These are phyloP conservation scores for Parnassius glacialis DNA, from an alignment of 2,888 invertebrate genomes.

Conservation along the genomic window DNA sequence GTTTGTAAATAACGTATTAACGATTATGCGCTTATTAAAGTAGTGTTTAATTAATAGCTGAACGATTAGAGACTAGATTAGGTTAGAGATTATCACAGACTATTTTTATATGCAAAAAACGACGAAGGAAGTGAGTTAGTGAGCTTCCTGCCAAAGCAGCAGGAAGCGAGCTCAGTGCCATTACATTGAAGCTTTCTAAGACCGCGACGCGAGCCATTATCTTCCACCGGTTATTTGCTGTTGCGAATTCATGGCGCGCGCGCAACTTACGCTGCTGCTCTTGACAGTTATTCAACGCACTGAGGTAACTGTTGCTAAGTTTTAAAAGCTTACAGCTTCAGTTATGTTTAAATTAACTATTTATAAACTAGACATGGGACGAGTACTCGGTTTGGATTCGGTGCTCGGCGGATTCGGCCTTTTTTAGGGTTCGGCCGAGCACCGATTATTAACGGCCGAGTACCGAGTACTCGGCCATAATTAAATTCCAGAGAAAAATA, in stretches of 20 bases:
- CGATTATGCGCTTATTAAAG: background rate
- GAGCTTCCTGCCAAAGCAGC: conserved; percentile 15
- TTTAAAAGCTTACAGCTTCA: background rate
- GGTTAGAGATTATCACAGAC: conserved; percentile 2
- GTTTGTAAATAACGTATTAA: background rate
- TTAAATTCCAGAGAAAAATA: too few relatives aligned
- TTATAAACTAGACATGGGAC: too few relatives aligned
- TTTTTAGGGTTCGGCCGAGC: too few relatives aligned
- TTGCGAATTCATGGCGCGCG: conserved; percentile 24
- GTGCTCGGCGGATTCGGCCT: too few relatives aligned
- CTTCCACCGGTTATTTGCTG: conserved; percentile 38
- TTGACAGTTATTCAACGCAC: conserved; percentile 17
- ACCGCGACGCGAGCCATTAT: conserved; percentile 48
- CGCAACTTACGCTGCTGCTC: conserved; percentile 8
- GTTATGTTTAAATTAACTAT: too few relatives aligned
- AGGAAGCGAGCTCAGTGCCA: conserved; percentile 19
- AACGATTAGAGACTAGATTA: background rate
- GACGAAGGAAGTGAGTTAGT: conserved; percentile 9
- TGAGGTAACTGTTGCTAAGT: conserved; percentile 16
- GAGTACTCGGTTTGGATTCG: too few relatives aligned
- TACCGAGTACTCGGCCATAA: too few relatives aligned
- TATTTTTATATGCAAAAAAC: conserved; percentile 4
- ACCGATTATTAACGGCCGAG: too few relatives aligned
- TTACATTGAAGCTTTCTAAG: conserved; percentile 49
- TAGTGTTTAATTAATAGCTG: conserved; percentile 1